These are phyloP conservation scores for Halesus radiatus DNA, from an alignment of 1,140 invertebrate genomes.

Conservation along the genomic window DNA sequence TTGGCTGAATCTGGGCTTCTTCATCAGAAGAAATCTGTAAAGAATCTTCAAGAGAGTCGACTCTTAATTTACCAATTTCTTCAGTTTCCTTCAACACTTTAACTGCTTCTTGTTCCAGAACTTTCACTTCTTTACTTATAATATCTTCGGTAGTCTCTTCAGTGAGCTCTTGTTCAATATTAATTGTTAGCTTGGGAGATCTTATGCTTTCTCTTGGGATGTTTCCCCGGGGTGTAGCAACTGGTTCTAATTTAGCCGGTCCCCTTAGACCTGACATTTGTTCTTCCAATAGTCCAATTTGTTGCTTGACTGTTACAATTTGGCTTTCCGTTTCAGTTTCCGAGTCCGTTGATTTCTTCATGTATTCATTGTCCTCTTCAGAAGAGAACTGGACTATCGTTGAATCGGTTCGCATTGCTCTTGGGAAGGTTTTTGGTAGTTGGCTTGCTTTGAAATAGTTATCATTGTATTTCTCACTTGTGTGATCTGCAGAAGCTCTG, in stretches of 20 bases:
- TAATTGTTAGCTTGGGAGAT: slow-evolving; percentile 49
- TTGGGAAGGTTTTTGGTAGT: slow-evolving; percentile 62
- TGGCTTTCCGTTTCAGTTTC: slow-evolving; percentile 71
- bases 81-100: slow-evolving; percentile 40
- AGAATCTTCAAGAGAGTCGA: slow-evolving; percentile 54
- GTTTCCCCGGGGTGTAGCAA: slow-evolving; percentile 1
- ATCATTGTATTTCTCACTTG: slow-evolving; percentile 69
- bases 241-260: slow-evolving; percentile 9
- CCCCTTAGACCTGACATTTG: slow-evolving; percentile 25
- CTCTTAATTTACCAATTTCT: slow-evolving; percentile 40
- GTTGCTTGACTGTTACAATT: slow-evolving; percentile 60
- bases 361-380: slow-evolving; percentile 69
- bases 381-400: slow-evolving; percentile 70
- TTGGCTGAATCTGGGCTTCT: slow-evolving; percentile 54
- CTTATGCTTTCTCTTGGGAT: slow-evolving; percentile 32
- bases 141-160: slow-evolving; percentile 31
- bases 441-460: slow-evolving; percentile 65
- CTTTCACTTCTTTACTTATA: slow-evolving; percentile 41
- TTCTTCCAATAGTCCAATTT: slow-evolving; percentile 49
- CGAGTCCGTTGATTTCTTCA: slow-evolving; percentile 71
- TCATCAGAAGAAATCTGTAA: slow-evolving; percentile 55
- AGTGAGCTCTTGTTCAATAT: slow-evolving; percentile 45
- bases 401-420: slow-evolving; percentile 67
- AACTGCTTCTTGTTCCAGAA: slow-evolving; percentile 44
- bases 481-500: slow-evolving; percentile 65